Base-by-base conservation (phyloP, 1,140 invertebrate genomes). In the Bombus polaris region DNA sequence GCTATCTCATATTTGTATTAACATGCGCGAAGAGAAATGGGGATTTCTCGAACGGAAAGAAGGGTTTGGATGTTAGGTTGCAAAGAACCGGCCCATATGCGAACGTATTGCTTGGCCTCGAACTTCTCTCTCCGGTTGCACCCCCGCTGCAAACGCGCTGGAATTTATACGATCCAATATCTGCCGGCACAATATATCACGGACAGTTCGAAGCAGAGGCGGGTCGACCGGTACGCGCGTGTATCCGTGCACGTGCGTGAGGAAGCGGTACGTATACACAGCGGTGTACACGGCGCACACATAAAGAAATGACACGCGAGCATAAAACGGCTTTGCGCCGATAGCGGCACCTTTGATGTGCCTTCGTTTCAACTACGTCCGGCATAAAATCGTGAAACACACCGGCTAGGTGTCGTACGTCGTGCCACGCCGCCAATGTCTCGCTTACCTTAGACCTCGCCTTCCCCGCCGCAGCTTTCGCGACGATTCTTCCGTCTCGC, bases 271-370 rank as follows among this genome's bases (percentile, higher is more conserved):
- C 81, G 22, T 25, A 39, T 5, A 28, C n/a, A 80, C 81, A 81
- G 53, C 44, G 73, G 70, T 74, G 83, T 83, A 85, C 83, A 88
- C 79, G 37, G 59, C 77, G 89, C 78, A 89, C 85, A 81, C 79
- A 83, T 70, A 70, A 81, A 82, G 79, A 84, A 86, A 90, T 81
- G 89, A 87, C 89, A 88, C 88, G 87, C 91, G 92, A 89, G 89
- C 88, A 91, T 92, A 91, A 92, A 93, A 89, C 87, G 91, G 88
- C 93, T 93, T 92, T 92, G 90, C 88, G 89, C 87, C 88, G 93
- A 93, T 93, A 93, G 92, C 93, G 93, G 93, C 80, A 81, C 87
- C 90, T 93, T 93, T 93, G 93, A 93, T 92, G 71, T 92, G 75
- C 79, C 83, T 84, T 89, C 89, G 91, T 80, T 71, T 70, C 81